A percentile compares a stretch with the other conserved stretches of the same genome.
phyloP scores from a whole-genome alignment of 2,113 vertebrate species.

The Platycercus adscitus region DNA sequence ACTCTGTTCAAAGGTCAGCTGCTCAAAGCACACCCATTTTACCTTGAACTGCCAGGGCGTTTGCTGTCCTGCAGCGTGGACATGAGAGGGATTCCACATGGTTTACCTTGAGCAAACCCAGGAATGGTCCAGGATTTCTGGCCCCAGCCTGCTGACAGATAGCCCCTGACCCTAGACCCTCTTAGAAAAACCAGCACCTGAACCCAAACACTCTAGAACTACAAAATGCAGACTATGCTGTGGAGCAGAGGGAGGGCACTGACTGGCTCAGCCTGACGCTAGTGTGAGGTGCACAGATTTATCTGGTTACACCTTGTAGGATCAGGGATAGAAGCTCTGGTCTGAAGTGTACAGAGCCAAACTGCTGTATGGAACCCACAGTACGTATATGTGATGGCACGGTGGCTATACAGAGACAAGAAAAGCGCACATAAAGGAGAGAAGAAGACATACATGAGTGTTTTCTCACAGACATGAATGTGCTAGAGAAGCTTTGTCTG shows the following conservation, averaged over 20 bases:
- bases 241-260: background rate
- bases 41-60: background rate
- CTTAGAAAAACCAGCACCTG: background rate
- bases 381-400: rapidly evolving
- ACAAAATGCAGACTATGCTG: background rate
- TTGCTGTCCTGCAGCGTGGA: background rate
- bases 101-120: background rate
- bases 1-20: background rate
- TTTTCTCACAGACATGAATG: background rate
- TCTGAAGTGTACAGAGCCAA: background rate
- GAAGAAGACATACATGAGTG: rapidly evolving
- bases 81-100: background rate
- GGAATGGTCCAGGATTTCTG: background rate
- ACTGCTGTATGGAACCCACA: background rate
- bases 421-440: rapidly evolving
- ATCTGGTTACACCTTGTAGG: background rate
- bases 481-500: background rate
- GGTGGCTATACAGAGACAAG: no score
- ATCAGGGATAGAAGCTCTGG: background rate
- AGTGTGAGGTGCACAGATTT: background rate
- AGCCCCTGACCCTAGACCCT: background rate
- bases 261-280: background rate
- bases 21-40: background rate
- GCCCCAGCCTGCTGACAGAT: background rate
- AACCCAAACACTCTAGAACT: background rate